These are phyloP conservation scores for Antidorcas marsupialis DNA, from an alignment of 2,113 vertebrate species.

Conservation along the genomic window DNA sequence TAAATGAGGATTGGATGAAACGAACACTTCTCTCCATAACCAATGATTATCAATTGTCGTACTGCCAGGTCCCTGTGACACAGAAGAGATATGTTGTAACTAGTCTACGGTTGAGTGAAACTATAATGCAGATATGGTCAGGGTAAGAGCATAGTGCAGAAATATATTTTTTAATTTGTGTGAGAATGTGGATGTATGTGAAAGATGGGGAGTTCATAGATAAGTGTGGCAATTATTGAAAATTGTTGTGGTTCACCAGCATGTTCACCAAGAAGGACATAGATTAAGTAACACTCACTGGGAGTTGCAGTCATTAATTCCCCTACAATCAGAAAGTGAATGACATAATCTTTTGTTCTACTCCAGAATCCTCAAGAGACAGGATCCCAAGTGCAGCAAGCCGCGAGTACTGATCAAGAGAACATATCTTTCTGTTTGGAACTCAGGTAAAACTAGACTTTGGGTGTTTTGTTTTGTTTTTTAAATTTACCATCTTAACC, in stretches of 20 bases:
- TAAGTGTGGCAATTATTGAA: background rate
- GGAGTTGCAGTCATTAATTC: background rate
- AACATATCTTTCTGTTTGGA: background rate
- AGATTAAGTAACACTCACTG: background rate
- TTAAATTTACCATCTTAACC: background rate
- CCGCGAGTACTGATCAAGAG: background rate
- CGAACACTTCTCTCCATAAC: background rate
- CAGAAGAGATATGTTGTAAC: background rate
- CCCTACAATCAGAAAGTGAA: background rate
- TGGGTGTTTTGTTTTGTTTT: background rate
- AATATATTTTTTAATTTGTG: background rate
- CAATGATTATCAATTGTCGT: background rate
- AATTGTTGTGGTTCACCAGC: background rate
- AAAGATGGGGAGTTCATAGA: background rate
- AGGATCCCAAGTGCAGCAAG: background rate
- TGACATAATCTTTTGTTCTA: background rate
- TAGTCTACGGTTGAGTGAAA: background rate
- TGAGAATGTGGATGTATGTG: background rate
- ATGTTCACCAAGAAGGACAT: background rate
- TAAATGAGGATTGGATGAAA: slow-evolving; percentile 7
- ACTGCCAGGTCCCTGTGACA: background rate
- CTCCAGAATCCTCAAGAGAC: background rate
- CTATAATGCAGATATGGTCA: background rate
- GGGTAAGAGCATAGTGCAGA: background rate
- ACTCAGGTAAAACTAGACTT: background rate